Conservation (phyloP, 1,140 invertebrate genomes). For the Drosophila neocordata region DNA sequence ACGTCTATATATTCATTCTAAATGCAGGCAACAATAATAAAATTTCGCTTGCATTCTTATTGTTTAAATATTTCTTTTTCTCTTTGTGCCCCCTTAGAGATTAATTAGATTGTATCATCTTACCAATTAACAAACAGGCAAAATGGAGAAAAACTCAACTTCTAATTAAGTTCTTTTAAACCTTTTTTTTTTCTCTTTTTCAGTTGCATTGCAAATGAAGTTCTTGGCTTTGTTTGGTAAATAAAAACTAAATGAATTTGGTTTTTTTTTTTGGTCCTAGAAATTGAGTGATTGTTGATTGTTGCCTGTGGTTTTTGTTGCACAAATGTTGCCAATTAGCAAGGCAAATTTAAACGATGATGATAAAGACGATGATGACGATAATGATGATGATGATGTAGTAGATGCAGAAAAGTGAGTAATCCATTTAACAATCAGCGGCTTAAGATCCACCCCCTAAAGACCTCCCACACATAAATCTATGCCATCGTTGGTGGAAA, state of each 20-base stretch:
- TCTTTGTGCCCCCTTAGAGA: not conserved
- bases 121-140: not conserved
- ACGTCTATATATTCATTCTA: too few relatives aligned
- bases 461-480: conserved; percentile 42
- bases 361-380: not conserved
- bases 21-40: too few relatives aligned
- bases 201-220: conserved; percentile 23
- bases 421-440: conserved; percentile 38
- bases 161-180: not conserved
- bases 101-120: conserved; percentile 1
- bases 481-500: conserved; percentile 31
- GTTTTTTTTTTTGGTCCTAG: conserved; percentile 10
- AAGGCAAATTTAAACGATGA: conserved; percentile 39
- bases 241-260: conserved; percentile 6
- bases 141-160: not conserved
- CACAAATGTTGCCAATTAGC: conserved; percentile 49
- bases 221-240: conserved; percentile 27
- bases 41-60: too few relatives aligned
- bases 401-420: conserved; percentile 22
- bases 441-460: conserved; percentile 23
- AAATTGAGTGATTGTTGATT: conserved; percentile 45
- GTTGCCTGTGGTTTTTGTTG: conserved; percentile 35
- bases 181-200: not conserved
- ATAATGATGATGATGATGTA: not conserved
- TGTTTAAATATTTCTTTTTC: not conserved